phyloP scores from a whole-genome alignment of 2,797 vertebrate genomes.

The Periparus ater region DNA sequence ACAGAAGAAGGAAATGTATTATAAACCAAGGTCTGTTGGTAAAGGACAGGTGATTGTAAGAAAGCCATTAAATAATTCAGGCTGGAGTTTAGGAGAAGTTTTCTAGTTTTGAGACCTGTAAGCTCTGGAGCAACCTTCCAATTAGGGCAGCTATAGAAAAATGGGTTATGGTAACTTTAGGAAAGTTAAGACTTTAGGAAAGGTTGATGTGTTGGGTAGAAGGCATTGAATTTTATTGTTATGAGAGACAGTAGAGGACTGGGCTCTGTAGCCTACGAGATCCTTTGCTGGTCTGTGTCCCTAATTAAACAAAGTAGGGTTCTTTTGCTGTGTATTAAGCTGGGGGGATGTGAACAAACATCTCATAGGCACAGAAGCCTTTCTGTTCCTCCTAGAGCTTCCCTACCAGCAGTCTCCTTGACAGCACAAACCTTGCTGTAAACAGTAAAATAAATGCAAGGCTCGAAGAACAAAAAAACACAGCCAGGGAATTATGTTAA shows the following conservation, averaged over 20 bases:
- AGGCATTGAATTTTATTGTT: background rate
- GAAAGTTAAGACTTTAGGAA: background rate
- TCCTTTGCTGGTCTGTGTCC: background rate
- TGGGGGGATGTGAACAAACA: background rate
- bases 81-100: background rate
- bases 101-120: background rate
- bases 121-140: background rate
- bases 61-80: background rate
- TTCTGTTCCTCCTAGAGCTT: slow-evolving; percentile 12
- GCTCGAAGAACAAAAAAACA: background rate
- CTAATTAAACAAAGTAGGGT: background rate
- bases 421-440: background rate
- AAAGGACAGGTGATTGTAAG: background rate
- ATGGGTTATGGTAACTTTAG: background rate
- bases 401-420: background rate
- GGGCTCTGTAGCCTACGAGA: background rate
- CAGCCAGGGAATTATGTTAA: background rate
- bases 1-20: background rate
- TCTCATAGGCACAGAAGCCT: background rate
- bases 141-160: background rate
- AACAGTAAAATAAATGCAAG: background rate
- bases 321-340: background rate
- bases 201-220: background rate
- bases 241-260: background rate
- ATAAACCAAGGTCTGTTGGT: background rate